Evolutionary conservation across 1,140 invertebrate species (phyloP), one percentile per base, ranked within the genome.

Genomic region (Pseudomyrmex cubaensis): DNA sequence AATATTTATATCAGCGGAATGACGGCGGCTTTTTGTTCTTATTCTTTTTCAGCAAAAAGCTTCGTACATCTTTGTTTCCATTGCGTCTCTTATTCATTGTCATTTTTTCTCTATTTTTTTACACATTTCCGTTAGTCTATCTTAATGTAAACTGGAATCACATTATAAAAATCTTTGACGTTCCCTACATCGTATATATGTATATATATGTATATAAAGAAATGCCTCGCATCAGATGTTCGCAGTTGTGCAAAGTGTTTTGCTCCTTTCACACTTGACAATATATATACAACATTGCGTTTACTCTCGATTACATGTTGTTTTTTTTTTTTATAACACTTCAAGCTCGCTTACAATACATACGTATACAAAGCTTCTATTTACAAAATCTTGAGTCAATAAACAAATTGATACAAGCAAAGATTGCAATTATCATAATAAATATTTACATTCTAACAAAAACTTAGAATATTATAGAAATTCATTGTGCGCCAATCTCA

Each of bases 121-220:
- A 59, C 59, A 78, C 64, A 80, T 35, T 72, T 80, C 66, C 76
- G 7, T 72, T 61, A 20, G 15, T 35, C n/a, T 72, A 80, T 70
- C 52, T 70, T 80, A 80, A 44, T 46, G 8, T 72, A 72, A 59
- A 35, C 44, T 80, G 76, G 76, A 78, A 78, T 80, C 66, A 80
- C 76, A 80, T 80, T 80, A 80, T 80, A 80, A 80, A 80, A 80
- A 80, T 72, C 44, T 56, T 78, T 17, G 20, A 57, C 35, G 35
- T 72, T 61, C 56, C n/a, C 50, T 70, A 80, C 17, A 66, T 50
- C 13, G 20, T 64, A 73, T 74, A 25, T 56, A 67, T 57, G 67
- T 54, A 56, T 63, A 73, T 73, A 72, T 80, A 35, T 72, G 72
- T 78, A 44, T 78, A 80, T 61, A 80, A 80, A 78, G 64, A 48